phyloP scores from a whole-genome alignment of 2,113 vertebrate species.

The Colossoma macropomum region DNA sequence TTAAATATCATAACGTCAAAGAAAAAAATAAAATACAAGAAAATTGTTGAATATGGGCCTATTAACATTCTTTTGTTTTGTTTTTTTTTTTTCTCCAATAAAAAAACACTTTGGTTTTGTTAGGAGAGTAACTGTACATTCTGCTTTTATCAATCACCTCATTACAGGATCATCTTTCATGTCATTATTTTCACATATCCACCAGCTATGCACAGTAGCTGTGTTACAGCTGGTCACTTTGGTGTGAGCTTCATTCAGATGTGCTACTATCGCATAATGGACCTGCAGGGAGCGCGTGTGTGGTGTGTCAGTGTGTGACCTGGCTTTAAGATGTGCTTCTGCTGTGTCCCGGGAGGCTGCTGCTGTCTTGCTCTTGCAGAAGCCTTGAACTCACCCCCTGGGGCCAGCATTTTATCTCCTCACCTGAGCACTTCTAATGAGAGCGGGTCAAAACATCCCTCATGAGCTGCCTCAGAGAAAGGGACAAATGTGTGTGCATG shows the following conservation, averaged over 20 bases:
- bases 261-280: not conserved
- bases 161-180: not conserved
- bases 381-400: conserved; percentile 9
- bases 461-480: not conserved
- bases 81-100: too few species aligned
- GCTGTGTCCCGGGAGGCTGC: not conserved
- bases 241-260: not conserved
- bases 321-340: not conserved
- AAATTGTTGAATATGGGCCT: too few species aligned
- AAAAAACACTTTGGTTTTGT: too few species aligned
- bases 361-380: conserved; percentile 20
- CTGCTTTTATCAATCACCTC: not conserved
- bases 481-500: not conserved
- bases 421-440: conserved; percentile 44
- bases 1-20: too few species aligned
- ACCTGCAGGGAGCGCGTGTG: not conserved
- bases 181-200: not conserved
- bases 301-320: not conserved
- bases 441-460: conserved; percentile 27
- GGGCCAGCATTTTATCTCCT: conserved; percentile 21
- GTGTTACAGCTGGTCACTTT: not conserved
- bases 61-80: too few species aligned
- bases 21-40: too few species aligned
- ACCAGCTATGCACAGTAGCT: not conserved
- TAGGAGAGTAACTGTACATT: too few species aligned